Percentiles rank a stretch among this genome's conserved stretches.
Conservation (phyloP, 2,113 vertebrate species). For the Sander vitreus region DNA sequence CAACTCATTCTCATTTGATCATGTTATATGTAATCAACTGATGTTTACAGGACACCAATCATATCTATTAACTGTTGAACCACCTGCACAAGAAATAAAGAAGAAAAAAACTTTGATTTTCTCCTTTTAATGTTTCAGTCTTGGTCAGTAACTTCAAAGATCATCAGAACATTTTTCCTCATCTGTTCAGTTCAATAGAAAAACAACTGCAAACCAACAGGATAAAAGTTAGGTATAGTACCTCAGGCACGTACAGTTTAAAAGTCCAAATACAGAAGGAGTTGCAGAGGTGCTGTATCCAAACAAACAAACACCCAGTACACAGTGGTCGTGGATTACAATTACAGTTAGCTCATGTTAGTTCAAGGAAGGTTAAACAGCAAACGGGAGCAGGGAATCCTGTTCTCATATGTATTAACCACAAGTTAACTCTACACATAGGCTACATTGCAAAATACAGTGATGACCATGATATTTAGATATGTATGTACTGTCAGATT, state of each 20-base stretch:
- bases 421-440: constrained; percentile 24
- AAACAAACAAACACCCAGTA: constrained; percentile 42
- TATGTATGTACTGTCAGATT: constrained; percentile 15
- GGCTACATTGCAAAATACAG: constrained; percentile 17
- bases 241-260: constrained; percentile 63
- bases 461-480: constrained; percentile 8
- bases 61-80: constrained; percentile 70
- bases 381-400: constrained; percentile 23
- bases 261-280: constrained; percentile 41
- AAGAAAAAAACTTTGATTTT: constrained; percentile 18
- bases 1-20: constrained; percentile 43
- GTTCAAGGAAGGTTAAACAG: constrained; percentile 28
- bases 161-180: constrained; percentile 18
- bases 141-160: constrained; percentile 32
- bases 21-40: constrained; percentile 62
- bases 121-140: constrained; percentile 65
- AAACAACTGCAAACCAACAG: constrained; percentile 57
- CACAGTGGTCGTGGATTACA: constrained; percentile 48
- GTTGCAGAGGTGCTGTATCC: constrained; percentile 30
- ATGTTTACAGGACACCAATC: constrained; percentile 76
- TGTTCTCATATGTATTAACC: constrained; percentile 1
- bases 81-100: constrained; percentile 83
- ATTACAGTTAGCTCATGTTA: constrained; percentile 34
- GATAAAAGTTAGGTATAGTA: constrained; percentile 42
- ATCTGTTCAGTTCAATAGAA: constrained; percentile 42